Percentiles rank a stretch among this genome's conserved stretches.
Evolutionary conservation across 2,113 vertebrate genomes (phyloP).

Genomic region (Sturnus vulgaris): DNA sequence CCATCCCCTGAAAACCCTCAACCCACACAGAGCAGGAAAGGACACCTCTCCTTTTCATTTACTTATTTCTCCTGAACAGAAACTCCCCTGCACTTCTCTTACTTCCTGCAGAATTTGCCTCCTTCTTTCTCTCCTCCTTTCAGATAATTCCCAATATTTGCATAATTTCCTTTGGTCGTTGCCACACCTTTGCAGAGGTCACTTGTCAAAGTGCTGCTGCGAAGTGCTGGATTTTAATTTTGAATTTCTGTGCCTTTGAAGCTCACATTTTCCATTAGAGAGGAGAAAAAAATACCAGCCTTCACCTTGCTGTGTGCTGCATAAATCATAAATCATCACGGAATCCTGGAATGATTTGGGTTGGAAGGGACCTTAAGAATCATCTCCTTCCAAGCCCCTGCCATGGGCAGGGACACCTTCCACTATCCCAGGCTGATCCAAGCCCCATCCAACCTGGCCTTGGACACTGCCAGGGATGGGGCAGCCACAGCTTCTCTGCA

Average conservation of each 20-base stretch:
- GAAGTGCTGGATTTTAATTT: not conserved
- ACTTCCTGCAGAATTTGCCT: not conserved
- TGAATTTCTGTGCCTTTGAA: slow-evolving; percentile 2
- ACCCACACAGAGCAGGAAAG: not conserved
- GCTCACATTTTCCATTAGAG: not conserved
- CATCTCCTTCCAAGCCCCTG: not conserved
- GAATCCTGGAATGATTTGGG: not conserved
- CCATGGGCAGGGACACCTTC: not conserved
- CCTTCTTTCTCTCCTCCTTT: not conserved
- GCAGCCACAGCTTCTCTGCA: rapidly evolving
- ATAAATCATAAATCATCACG: not conserved
- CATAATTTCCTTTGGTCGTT: not conserved
- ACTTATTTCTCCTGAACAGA: not conserved
- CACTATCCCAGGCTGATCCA: rapidly evolving
- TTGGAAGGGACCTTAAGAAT: not conserved
- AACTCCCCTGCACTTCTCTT: not conserved
- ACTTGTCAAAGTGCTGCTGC: not conserved
- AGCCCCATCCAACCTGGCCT: not conserved
- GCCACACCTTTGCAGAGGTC: not conserved
- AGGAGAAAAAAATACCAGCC: not conserved
- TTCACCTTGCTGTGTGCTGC: not conserved
- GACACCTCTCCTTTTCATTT: not conserved
- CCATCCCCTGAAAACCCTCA: not conserved
- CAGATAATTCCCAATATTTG: not conserved
- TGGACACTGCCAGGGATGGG: not conserved